Evolutionary conservation across 2,113 vertebrate genomes (phyloP), one percentile per base, ranked within the genome.

Genomic region (Nothocercus nigrocapillus): DNA sequence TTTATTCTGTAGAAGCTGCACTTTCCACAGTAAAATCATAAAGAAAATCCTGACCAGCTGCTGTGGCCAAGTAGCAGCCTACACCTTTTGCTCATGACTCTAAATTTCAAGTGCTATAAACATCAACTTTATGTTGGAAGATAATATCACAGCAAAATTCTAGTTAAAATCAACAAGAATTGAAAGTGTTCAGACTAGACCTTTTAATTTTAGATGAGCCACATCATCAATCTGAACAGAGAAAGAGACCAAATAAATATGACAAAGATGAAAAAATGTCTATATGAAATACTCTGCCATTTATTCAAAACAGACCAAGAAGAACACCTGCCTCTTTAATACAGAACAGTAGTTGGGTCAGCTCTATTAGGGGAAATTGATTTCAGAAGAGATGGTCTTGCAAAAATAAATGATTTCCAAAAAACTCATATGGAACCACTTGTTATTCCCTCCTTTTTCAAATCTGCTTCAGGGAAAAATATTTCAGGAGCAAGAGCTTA

Each of bases 301-400:
- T 91, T 90, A 81, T 93, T 94, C 30, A 91, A 93, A 96, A 94
- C 90, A 95, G 76, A 95, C 36, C 7, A 53, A 86, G 85, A 14
- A 93, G 68, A 91, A 86, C 90, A 93, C 91, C 89, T 92, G 94
- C 14, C 21, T 95, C 10, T 80, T 88, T 95, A 94, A 95, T 94
- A 81, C 2, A 72, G 47, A 88, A 76, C 80, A 92, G 90, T 95
- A 93, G 85, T 93, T 93, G 82, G 69, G 92, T 73, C 42, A 92
- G 32, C 20, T 91, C 64, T 61, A 85, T 86, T 86, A 93, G 47
- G 38, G 85, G 47, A 96, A 93, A 94, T 88, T 84, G 69, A 95
- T 90, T 96, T 94, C 82, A 90, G 32, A 56, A 93, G 54, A 89
- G 40, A 79, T 42, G 12, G 47, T 84, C 56, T 84, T 69, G 44